Percentiles rank a stretch among this genome's conserved stretches.
Conservation (phyloP, 1,140 invertebrate genomes). For the Drosophila lini region DNA sequence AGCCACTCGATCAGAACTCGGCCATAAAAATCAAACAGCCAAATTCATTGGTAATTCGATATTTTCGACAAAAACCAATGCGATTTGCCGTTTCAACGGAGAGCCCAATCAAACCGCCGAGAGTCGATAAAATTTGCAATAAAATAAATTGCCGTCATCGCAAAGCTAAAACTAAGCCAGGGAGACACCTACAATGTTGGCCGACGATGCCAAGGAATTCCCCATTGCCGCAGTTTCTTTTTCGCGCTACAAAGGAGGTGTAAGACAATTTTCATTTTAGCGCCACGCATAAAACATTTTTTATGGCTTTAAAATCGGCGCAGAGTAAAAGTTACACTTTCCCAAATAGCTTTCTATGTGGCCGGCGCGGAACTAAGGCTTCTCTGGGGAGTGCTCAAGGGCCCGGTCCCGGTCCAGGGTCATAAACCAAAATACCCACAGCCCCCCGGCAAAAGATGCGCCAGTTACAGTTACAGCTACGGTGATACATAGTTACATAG, state of each 20-base stretch:
- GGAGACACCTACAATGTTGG: constrained; percentile 55
- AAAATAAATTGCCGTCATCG: constrained; percentile 78
- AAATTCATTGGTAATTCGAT: constrained; percentile 75
- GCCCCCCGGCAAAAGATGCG: constrained; percentile 46
- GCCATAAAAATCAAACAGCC: constrained; percentile 58
- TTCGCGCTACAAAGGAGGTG: constrained; percentile 53
- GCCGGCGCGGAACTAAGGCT: constrained; percentile 1
- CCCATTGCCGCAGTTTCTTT: constrained; percentile 9
- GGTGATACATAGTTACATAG: constrained; percentile 25
- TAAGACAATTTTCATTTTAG: constrained; percentile 70
- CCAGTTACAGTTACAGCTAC: constrained; percentile 61
- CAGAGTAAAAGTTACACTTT: constrained; percentile 79
- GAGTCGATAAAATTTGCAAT: constrained; percentile 77
- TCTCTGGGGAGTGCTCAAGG: constrained; percentile 66
- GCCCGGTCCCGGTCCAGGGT: constrained; percentile 27
- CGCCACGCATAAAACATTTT: constrained; percentile 79
- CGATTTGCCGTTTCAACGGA: constrained; percentile 27
- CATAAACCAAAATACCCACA: constrained; percentile 64
- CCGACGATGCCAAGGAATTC: constrained; percentile 11
- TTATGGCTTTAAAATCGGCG: constrained; percentile 80
- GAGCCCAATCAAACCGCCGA: constrained; percentile 69
- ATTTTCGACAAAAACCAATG: constrained; percentile 55
- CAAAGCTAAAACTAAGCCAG: constrained; percentile 19
- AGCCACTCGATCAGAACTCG: constrained; percentile 31
- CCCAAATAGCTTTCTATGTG: constrained; percentile 64